Evolutionary conservation across 1,140 invertebrate species (phyloP), one percentile per base, ranked within the genome.

Genomic region (Leptopilina boulardi): DNA sequence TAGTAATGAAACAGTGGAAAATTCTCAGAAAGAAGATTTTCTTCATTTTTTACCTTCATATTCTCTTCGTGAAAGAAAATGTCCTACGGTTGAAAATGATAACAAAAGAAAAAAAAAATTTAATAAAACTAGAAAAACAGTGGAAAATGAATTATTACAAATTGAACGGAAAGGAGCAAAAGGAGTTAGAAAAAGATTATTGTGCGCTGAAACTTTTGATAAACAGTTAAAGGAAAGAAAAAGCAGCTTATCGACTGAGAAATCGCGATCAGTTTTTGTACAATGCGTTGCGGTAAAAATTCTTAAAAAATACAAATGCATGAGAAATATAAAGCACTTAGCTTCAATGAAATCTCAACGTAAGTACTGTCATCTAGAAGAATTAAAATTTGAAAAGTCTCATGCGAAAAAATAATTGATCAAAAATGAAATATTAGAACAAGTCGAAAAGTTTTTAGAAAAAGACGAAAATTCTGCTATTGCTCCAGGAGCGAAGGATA

Each of bases 401-500:
- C 56, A 5, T 47, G 72, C 54, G 44, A 54, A 73, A 77, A 73
- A 38, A 30, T 70, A 59, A 18, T 44, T 56, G 9, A 23, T 70
- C 47, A 56, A 2, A 34, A 30, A 34, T 2, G 56, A 42, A 30
- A 77, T 71, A 71, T 9, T 51, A 18, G 19, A 78, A 41, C 73
- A 30, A 66, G 42, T 79, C 26, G 26, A 78, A 77, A 66, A 42
- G 3, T 82, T 85, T 79, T 79, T 84, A 21, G 77, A 84, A 76
- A 75, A 78, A 70, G 75, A 85, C 73, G 77, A 84, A 71, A 75
- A 79, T 71, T 79, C 74, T 15, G 42, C 56, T 34, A 47, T 79
- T 41, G 72, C 76, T 66, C 83, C 84, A 13, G 80, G 82, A 18
- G 80, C 79, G 76, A 84, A 80, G 18, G 81, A 86, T 78, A 71